Evolutionary conservation across 2,888 invertebrate species (phyloP), one percentile per base, ranked within the genome.

Genomic region (Sinopyrophorus schimmeli): DNA sequence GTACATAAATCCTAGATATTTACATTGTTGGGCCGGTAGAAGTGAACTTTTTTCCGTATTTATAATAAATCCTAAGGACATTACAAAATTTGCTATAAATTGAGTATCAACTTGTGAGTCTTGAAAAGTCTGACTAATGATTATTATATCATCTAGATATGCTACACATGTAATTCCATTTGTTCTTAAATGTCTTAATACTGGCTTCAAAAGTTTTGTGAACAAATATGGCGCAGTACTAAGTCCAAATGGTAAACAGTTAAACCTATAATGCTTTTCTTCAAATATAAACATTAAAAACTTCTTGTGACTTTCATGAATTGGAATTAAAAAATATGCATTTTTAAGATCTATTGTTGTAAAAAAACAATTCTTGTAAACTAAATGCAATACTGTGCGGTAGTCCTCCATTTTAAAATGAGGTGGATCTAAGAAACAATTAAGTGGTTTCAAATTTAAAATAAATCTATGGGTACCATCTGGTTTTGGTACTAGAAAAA

Each of bases 201-300:
- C 51, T 9, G 51, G 51, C 27, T 55, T 55, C 34, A 47, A 30
- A 17, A 57, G 12, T 46, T 57, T 57, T 5, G 57, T 57, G 18
- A 57, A 57, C 9, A 43, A 17, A 11, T 15, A 50, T 17, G 53
- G 54, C 3, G 48, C 51, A 4, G 52, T 35, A 15, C 16, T 27
- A 11, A 56, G 27, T 16, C 54, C 50, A 28, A 57, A 57, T 2
- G 51, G 54, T 5, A 57, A 12, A 21, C 37, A 23, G 10, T 23
- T 43, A 41, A 51, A 57, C 27, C 47, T 26, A 38, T 57, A 57
- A 3, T 48, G 12, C 2, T n/a, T 10, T 9, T 9, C 15, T 3
- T 39, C 18, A 31, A 51, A 55, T 3, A 6, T 9, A 35, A 55
- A 56, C 5, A 51, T 16, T 16, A 56, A 20, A 28, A 26, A 51